A percentile compares a stretch with the other conserved stretches of the same genome.
Conservation (phyloP, 1,140 invertebrate genomes). For the Aporrectodea caliginosa region DNA sequence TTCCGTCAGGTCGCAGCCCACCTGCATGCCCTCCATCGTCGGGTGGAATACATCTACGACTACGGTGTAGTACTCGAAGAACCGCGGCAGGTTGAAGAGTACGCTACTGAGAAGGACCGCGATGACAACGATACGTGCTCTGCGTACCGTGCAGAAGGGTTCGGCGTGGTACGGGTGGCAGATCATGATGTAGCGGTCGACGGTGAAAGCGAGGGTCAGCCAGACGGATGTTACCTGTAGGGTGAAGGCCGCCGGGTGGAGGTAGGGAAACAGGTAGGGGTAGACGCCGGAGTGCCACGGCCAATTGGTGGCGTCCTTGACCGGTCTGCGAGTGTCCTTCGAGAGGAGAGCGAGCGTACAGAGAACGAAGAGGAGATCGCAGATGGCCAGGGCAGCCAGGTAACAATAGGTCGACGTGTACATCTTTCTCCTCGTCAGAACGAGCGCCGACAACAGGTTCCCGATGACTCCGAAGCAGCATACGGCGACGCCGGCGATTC, state of each 20-base stretch:
- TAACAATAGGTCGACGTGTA: constrained; percentile 52
- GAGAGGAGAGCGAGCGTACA: constrained; percentile 42
- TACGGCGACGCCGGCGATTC: constrained; percentile 46
- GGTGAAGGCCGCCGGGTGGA: constrained; percentile 48
- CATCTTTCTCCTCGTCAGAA: constrained; percentile 49
- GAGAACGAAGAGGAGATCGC: constrained; percentile 49
- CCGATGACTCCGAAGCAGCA: constrained; percentile 50
- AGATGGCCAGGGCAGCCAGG: constrained; percentile 49
- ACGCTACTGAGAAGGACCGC: constrained; percentile 41
- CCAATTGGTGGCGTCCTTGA: constrained; percentile 27
- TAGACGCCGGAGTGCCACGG: constrained; percentile 37
- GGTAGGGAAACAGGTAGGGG: constrained; percentile 46
- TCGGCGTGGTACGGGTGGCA: constrained; percentile 54
- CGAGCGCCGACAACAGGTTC: constrained; percentile 51
- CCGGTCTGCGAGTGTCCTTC: constrained; percentile 43
- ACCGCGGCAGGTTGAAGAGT: constrained; percentile 49
- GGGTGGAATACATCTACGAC: not conserved
- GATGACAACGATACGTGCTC: constrained; percentile 46
- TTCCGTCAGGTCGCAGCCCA: constrained; percentile 40
- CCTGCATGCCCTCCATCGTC: constrained; percentile 21
- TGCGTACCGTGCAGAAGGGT: constrained; percentile 44
- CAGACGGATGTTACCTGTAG: constrained; percentile 53
- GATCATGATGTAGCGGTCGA: constrained; percentile 57
- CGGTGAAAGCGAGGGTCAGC: constrained; percentile 54
- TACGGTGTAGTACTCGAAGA: constrained; percentile 50